Base-by-base conservation (phyloP, 1,140 invertebrate species). In the Eumaeus atala region DNA sequence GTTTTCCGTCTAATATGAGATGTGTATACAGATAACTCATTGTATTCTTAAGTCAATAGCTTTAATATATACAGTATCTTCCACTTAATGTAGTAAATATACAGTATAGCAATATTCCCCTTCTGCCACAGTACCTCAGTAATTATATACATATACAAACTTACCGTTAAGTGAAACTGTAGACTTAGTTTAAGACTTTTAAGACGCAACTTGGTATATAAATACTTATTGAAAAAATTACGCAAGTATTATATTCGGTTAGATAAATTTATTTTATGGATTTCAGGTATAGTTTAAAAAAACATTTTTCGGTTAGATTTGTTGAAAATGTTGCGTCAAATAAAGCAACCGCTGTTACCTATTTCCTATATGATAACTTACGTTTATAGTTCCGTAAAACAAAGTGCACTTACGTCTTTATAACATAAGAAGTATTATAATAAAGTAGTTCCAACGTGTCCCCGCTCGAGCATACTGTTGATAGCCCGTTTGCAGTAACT, bases 31-130 rank as follows among this genome's bases (percentile, higher is more conserved):
- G 54, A 59, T 66, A 69, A 70, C 72, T 85, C 74, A 77, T 74
- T 82, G 62, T 82, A 81, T 71, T 79, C 74, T 77, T 76, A 74
- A 75, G 70, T 67, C 69, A 70, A 82, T 85, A 84, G 82, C 82
- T 85, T 85, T 85, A 85, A 85, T 82, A 75, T 77, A 68, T 84
- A 82, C 80, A 82, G 79, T 85, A 85, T 85, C 77, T 85, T 84
- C 80, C 82, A 84, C 70, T 77, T 77, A 74, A 78, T 79, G 71
- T 77, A 77, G 72, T 72, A 74, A 78, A 75, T 70, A 70, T 72
- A 72, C 74, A 72, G 63, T 72, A 61, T 81, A 81, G 76, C 83
- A 84, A 86, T 84, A 84, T 77, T 81, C 79, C 58, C 68, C 74
- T 80, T 75, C 76, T 71, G 74, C 77, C 80, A 82, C 59, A 82